Evolutionary conservation across 2,888 invertebrate genomes (phyloP).

Genomic region (Blera fallax): DNA sequence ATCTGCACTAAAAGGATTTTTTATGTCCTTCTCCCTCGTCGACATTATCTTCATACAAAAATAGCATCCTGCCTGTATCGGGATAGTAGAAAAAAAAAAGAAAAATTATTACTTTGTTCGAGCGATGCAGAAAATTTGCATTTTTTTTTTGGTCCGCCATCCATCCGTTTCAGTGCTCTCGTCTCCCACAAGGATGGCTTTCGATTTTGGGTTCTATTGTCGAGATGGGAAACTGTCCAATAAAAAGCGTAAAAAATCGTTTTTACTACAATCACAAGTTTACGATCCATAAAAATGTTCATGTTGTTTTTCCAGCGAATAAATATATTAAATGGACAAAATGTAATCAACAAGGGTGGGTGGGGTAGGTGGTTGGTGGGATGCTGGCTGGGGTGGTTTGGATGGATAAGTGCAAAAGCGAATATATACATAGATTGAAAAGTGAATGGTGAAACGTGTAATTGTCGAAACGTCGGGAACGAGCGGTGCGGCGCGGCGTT

Average conservation of each 20-base stretch:
- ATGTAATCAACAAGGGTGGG: constrained; percentile 50
- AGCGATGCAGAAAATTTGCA: background rate
- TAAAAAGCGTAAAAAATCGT: constrained; percentile 1
- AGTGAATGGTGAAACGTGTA: constrained; percentile 17
- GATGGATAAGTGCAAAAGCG: constrained; percentile 31
- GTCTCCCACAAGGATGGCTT: background rate
- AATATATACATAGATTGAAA: constrained; percentile 39
- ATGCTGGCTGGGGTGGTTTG: background rate
- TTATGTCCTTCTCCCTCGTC: background rate
- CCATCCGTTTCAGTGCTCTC: background rate
- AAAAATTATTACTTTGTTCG: background rate
- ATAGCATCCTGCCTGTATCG: background rate
- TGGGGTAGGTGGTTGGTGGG: too few species aligned
- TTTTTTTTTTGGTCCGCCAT: constrained; percentile 13
- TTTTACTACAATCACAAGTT: constrained; percentile 58
- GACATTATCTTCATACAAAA: background rate
- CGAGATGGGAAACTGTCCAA: constrained; percentile 5
- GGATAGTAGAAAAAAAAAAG: background rate
- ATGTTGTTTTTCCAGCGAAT: constrained; percentile 56
- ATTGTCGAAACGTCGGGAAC: constrained; percentile 36
- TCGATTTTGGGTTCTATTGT: background rate
- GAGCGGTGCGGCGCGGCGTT: constrained; percentile 1
- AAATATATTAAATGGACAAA: constrained; percentile 61
- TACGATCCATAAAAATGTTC: constrained; percentile 67
- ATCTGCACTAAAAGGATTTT: background rate